These are phyloP conservation scores for Garra rufa DNA, from an alignment of 2,113 vertebrate genomes.

Conservation along the genomic window DNA sequence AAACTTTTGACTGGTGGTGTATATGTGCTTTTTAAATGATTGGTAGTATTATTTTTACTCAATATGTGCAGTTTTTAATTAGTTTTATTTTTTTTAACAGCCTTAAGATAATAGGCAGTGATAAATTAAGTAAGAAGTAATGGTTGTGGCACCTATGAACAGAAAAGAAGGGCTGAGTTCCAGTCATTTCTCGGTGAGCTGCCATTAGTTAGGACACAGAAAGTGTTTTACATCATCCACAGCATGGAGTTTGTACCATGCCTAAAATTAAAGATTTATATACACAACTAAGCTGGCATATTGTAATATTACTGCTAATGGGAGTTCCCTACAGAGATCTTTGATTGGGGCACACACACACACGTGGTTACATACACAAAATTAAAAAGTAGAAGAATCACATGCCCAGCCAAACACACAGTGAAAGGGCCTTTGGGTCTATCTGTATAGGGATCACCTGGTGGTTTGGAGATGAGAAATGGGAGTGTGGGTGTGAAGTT, in stretches of 20 bases:
- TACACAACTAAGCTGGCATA: constrained; percentile 26
- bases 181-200: not conserved
- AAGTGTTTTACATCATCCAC: not conserved
- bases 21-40: too few relatives aligned
- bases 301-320: constrained; percentile 30
- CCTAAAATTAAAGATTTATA: not conserved
- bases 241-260: not conserved
- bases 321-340: constrained; percentile 40
- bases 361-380: not conserved
- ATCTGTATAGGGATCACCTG: constrained; percentile 45
- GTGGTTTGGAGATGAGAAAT: constrained; percentile 47
- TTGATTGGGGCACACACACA: constrained; percentile 21
- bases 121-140: too few relatives aligned
- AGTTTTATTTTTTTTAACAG: not conserved
- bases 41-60: too few relatives aligned
- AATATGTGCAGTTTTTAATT: not conserved
- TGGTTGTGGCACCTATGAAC: not conserved
- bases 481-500: constrained; percentile 41
- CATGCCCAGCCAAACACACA: constrained; percentile 3
- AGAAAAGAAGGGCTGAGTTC: not conserved
- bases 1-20: too few relatives aligned
- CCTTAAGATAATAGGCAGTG: not conserved
- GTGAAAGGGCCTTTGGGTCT: constrained; percentile 38
- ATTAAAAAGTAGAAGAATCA: constrained; percentile 33
- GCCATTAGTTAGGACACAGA: not conserved